These are phyloP conservation scores for Alosa alosa DNA, from an alignment of 2,113 vertebrate genomes.

Conservation along the genomic window DNA sequence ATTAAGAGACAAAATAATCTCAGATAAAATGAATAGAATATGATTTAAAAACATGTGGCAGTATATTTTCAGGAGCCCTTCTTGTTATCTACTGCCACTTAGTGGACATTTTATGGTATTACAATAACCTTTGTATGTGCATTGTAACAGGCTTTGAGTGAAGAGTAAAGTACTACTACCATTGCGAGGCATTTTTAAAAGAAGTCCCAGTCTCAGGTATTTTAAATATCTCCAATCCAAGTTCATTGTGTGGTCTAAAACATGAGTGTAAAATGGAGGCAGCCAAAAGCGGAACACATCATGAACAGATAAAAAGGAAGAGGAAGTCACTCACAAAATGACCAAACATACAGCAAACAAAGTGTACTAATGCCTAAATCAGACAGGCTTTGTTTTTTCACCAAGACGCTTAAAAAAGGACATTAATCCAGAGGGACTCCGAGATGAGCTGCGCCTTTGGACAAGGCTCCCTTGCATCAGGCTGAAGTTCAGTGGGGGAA, in stretches of 20 bases:
- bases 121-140: not conserved
- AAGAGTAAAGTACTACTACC: not conserved
- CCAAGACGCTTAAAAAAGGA: constrained; percentile 68
- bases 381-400: constrained; percentile 53
- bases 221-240: not conserved
- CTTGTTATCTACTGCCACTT: constrained; percentile 52
- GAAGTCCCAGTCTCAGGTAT: not conserved
- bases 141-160: too few species aligned
- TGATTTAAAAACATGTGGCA: not conserved
- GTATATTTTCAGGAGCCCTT: not conserved
- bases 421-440: constrained; percentile 53
- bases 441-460: constrained; percentile 31
- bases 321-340: not conserved
- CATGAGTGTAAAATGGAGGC: not conserved
- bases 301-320: not conserved
- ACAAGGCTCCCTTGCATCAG: constrained; percentile 27
- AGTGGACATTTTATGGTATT: constrained; percentile 42
- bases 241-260: not conserved
- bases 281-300: not conserved
- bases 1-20: not conserved
- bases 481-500: not conserved
- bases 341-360: not conserved
- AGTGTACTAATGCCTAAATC: not conserved
- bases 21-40: not conserved
- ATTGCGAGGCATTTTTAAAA: not conserved